Evolutionary conservation across 2,113 vertebrate genomes (phyloP), one percentile per base, ranked within the genome.

Genomic region (Hirundichthys speculiger): DNA sequence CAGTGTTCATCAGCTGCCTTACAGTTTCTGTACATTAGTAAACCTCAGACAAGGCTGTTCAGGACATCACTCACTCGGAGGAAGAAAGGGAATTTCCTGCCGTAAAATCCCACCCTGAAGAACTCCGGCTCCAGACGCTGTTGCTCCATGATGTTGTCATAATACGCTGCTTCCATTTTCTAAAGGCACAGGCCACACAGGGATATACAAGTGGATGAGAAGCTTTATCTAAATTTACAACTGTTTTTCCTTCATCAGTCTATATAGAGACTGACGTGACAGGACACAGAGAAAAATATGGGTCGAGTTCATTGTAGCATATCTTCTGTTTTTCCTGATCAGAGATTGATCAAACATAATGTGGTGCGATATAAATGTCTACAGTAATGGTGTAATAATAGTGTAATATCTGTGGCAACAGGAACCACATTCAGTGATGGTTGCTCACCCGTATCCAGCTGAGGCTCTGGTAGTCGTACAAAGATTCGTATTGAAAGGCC

Each of bases 121-220:
- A 99, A 99, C 88, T 99, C 96, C 0, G 98, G 97, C 66, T 99
- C 98, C 60, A 99, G 90, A 41, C 96, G 93, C 85, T 99, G 97
- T 84, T 99, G 97, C 77, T 99, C 98, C 94, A 99, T 96, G 52
- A 99, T 98, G 76, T 96, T 96, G 82, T 99, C 98, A 0, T 98
- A 99, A 83, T 98, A 99, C 0, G 96, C 95, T 9, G 98, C 97
- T 89, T 99, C 98, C 95, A 97, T 98, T 96, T 99, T 99, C 98
- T 99, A 80, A 69, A 91, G n/a, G 63, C 27, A 51, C 42, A 70
- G 13, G 51, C 9, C 34, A 3, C 11, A 22, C 7, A 27, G 0
- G 24, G 14, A 21, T n/a, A 22, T 6, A 22, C 10, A n/a, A 15
- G n/a, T 45, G 21, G 7, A 19, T 14, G 6, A 47, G 3, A 55